Evolutionary conservation across 2,888 invertebrate species (phyloP).

Genomic region (Brachyptera putata): DNA sequence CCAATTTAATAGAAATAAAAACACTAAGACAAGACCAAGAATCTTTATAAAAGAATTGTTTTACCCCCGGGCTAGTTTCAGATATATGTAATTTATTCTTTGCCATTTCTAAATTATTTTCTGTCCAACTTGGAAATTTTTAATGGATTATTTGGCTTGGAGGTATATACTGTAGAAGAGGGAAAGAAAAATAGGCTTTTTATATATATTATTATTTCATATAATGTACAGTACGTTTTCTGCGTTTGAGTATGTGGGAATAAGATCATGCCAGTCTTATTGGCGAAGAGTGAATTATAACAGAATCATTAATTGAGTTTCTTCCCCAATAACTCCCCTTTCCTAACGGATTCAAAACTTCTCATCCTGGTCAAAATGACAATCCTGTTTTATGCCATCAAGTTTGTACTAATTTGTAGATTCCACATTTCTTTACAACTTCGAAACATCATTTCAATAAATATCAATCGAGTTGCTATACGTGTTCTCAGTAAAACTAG

Average conservation of each 20-base stretch:
- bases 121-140: constrained; percentile 23
- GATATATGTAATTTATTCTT: constrained; percentile 24
- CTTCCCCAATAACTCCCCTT: too few species aligned
- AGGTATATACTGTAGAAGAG: constrained; percentile 8
- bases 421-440: too few species aligned
- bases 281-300: too few species aligned
- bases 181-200: constrained; percentile 5
- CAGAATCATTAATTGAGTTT: too few species aligned
- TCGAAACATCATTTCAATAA: too few species aligned
- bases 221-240: constrained; percentile 14
- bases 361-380: too few species aligned
- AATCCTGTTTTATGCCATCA: too few species aligned
- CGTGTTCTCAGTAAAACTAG: too few species aligned
- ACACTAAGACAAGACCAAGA: not conserved
- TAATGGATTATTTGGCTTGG: constrained; percentile 25
- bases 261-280: too few species aligned
- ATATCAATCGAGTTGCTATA: too few species aligned
- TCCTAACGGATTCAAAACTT: too few species aligned
- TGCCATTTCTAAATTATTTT: constrained; percentile 27
- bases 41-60: constrained; percentile 21
- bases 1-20: constrained; percentile 17
- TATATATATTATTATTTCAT: constrained; percentile 18
- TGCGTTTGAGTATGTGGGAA: constrained; percentile 7
- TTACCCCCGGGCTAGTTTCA: constrained; percentile 8
- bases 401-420: too few species aligned